Evolutionary conservation across 1,140 invertebrate genomes (phyloP), one percentile per base, ranked within the genome.

Genomic region (Pseudomyrmex sp.): DNA sequence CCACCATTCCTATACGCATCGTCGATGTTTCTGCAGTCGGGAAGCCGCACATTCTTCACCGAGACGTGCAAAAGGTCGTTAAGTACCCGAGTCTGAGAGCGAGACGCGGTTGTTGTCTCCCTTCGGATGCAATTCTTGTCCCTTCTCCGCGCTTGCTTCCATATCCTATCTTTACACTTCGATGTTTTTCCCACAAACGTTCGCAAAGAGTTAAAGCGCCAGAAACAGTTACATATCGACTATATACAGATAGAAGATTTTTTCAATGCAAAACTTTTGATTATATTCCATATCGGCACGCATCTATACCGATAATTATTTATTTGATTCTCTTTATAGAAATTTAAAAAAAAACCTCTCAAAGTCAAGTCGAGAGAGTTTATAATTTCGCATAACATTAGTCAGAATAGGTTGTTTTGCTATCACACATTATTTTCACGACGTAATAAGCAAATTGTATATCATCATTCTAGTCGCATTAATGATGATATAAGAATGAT

Each of bases 1-100:
- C 61, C 56, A 80, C 72, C 48, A 86, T 82, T 76, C n/a, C 46
- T 52, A 65, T 35, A 35, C 15, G 23, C 44, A 65, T 74, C 72
- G 61, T n/a, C 46, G 46, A 48, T 63, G 58, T 52, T 65, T n/a
- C 54, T 73, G 15, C 12, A 63, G 15, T 52, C 62, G 46, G 35
- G 12, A 75, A 75, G 20, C 20, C 18, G 35, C 46, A 46, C 44
- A 75, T 75, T 75, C 15, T 46, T 74, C 72, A 74, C 54, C 56
- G 20, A 63, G 18, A 59, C 35, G 23, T 18, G 20, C n/a, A 75
- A 52, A 65, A 75, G 46, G 46, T 75, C 44, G n/a, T 23, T 65
- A 75, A 75, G 23, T 75, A 50, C 5, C 35, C 44, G 2, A 50
- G 15, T 75, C 18, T 20, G n/a, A 58, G 44, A 18, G 35, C 18